Percentiles rank a stretch among this genome's conserved stretches.
These are phyloP conservation scores for Drosophila putrida DNA, from an alignment of 2,888 invertebrate species.

Conservation along the genomic window DNA sequence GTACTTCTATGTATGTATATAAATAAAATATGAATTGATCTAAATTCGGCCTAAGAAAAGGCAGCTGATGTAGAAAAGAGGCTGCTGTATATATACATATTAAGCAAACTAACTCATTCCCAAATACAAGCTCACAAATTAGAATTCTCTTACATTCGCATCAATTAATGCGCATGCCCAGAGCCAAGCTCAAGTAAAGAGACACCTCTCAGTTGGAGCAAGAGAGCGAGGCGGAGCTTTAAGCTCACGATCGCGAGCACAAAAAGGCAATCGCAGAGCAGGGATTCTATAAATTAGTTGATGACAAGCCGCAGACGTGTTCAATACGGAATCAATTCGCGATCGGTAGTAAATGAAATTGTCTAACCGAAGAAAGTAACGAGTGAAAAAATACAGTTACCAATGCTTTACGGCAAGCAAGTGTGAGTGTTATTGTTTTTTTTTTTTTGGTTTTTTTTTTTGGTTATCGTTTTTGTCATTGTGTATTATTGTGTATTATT, in stretches of 20 bases:
- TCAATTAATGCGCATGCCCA: neutral
- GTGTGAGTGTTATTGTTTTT: neutral
- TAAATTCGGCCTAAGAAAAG: too few relatives aligned
- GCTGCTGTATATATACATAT: too few relatives aligned
- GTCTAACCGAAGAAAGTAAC: too few relatives aligned
- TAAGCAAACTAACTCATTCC: too few relatives aligned
- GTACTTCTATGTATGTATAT: too few relatives aligned
- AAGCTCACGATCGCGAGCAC: constrained; percentile 27
- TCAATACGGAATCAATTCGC: neutral
- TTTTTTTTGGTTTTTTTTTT: neutral
- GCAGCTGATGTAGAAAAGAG: too few relatives aligned
- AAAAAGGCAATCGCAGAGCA: constrained; percentile 27
- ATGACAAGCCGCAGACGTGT: constrained; percentile 1
- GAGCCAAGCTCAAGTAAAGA: constrained; percentile 20
- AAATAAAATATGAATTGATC: too few relatives aligned
- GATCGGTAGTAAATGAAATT: neutral
- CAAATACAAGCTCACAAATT: too few relatives aligned
- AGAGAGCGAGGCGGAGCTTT: neutral
- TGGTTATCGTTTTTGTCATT: neutral
- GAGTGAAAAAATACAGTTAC: neutral
- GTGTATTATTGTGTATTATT: too few relatives aligned
- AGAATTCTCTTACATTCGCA: too few relatives aligned
- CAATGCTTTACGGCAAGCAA: neutral
- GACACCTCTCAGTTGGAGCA: neutral
- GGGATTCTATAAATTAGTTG: constrained; percentile 15